Base-by-base conservation (phyloP, 2,888 invertebrate species). In the Trissonchulus sp. region DNA sequence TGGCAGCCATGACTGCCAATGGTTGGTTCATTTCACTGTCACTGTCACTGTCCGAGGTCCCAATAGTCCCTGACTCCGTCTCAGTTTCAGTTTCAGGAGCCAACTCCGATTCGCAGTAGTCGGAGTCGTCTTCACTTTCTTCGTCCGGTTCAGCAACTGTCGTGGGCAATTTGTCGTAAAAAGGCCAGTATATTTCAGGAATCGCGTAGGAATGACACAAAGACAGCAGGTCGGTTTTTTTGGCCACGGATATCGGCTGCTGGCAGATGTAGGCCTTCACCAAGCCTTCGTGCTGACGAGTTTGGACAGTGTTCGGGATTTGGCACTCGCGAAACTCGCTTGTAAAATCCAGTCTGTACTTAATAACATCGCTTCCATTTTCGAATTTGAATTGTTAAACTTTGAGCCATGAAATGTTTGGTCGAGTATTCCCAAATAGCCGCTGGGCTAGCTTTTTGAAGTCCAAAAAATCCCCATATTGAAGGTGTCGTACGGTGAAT, bases 141-240 rank as follows among this genome's bases (percentile, higher is more conserved):
- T n/a, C n/a, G n/a, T n/a, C n/a, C n/a, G n/a, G n/a, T n/a, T n/a
- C n/a, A n/a, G n/a, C n/a, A n/a, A n/a, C n/a, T n/a, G n/a, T n/a
- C 8, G 65, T n/a, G 15, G 8, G 65, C 31, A 65, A 65, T 31
- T 8, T 65, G 15, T 65, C 65, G 65, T 8, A 65, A 65, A 65
- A 65, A 31, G 8, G 8, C 65, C 65, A 65, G n/a, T 65, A 65
- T 15, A 15, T 3, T 34, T 65, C 65, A n/a, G 65, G 65, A 30
- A 65, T 65, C 15, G 65, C 65, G 34, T 65, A n/a, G 15, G 65
- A 15, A n/a, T 65, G 65, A 65, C 65, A 65, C 8, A 65, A 8
- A 31, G 28, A 31, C 31, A 65, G 15, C 34, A 65, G 34, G n/a
- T 65, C 65, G 15, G 8, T 30, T n/a, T 65, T 65, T n/a, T 65